These are phyloP conservation scores for Fundulus diaphanus DNA, from an alignment of 2,797 vertebrate species.

Conservation along the genomic window DNA sequence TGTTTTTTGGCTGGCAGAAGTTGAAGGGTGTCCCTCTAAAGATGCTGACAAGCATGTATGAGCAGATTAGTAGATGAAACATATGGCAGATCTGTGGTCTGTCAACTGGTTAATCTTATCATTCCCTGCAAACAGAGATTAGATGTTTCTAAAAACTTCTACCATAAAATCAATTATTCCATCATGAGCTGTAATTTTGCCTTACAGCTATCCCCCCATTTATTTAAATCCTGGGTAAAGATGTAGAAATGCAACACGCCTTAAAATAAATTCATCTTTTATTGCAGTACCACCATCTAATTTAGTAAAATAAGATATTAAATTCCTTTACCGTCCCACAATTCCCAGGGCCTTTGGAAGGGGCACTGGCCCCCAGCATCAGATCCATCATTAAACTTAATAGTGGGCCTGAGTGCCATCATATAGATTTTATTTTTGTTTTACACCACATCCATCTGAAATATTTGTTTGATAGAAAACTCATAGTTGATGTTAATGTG, in stretches of 20 bases:
- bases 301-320: no score
- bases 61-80: neutral
- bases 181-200: no score
- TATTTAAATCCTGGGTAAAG: no score
- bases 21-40: conserved; percentile 7
- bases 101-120: conserved; percentile 20
- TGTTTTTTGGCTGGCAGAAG: neutral
- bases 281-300: no score
- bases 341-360: no score
- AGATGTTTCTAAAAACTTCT: neutral
- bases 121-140: neutral
- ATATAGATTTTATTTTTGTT: no score
- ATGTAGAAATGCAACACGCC: no score
- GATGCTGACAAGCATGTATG: neutral
- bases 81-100: conserved; percentile 21
- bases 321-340: no score
- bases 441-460: neutral
- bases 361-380: no score
- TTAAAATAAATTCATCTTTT: no score
- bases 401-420: neutral
- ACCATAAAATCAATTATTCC: no score
- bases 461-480: neutral
- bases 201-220: no score
- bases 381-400: neutral
- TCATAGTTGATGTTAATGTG: neutral